These are phyloP conservation scores for Cistogaster globosa DNA, from an alignment of 2,888 invertebrate species.

Conservation along the genomic window DNA sequence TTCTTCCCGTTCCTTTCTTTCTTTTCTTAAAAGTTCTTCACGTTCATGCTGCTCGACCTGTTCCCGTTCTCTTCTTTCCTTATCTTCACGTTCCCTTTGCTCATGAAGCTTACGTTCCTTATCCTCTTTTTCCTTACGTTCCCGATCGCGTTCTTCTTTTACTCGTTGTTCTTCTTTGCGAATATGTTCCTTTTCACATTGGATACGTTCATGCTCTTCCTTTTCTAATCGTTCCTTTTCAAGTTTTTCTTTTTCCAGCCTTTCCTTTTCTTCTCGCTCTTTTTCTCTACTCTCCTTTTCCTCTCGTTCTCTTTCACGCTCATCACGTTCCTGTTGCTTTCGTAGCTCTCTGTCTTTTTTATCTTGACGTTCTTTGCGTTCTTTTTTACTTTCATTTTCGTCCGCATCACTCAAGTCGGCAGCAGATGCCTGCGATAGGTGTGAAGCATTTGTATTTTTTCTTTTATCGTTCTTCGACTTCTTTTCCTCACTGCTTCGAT, in stretches of 20 bases:
- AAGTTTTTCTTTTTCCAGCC: constrained; percentile 73
- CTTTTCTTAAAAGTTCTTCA: constrained; percentile 75
- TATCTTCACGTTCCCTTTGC: constrained; percentile 43
- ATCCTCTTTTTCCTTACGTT: constrained; percentile 75
- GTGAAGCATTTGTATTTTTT: constrained; percentile 77
- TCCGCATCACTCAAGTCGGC: constrained; percentile 77
- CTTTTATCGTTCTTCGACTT: constrained; percentile 76
- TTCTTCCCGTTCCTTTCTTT: constrained; percentile 79
- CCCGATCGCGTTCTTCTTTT: constrained; percentile 73
- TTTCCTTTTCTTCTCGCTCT: constrained; percentile 76
- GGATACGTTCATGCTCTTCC: constrained; percentile 76
- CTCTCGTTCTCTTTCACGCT: constrained; percentile 79
- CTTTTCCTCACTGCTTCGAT: constrained; percentile 79
- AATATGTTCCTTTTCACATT: constrained; percentile 76
- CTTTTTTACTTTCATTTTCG: constrained; percentile 73
- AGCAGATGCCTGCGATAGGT: constrained; percentile 74
- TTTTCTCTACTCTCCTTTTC: constrained; percentile 69
- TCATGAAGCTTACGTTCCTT: constrained; percentile 77
- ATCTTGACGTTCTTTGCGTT: constrained; percentile 79
- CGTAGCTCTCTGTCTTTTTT: constrained; percentile 70
- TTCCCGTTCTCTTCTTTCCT: constrained; percentile 75
- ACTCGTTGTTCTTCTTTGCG: constrained; percentile 77
- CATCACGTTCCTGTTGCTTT: constrained; percentile 79
- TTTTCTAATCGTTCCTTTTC: constrained; percentile 75
- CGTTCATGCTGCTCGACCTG: constrained; percentile 72